phyloP scores from a whole-genome alignment of 2,113 vertebrate species.

The Cryptoleucopteryx plumbea region DNA sequence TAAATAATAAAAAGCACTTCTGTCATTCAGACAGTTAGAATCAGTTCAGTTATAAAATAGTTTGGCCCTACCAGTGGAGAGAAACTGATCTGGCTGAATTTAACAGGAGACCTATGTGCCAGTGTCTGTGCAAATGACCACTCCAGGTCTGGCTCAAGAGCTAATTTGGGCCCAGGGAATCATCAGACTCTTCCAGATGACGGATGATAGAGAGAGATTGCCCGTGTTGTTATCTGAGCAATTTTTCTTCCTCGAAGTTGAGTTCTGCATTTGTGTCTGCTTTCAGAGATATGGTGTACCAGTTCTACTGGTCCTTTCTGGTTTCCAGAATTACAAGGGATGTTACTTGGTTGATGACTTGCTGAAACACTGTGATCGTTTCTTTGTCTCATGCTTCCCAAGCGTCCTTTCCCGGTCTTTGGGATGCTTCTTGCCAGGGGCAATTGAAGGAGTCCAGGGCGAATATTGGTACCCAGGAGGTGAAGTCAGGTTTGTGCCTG shows the following conservation, averaged over 20 bases:
- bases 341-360: background rate
- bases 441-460: background rate
- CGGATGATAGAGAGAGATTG: background rate
- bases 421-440: background rate
- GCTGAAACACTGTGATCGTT: background rate
- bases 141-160: background rate
- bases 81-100: background rate
- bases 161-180: background rate
- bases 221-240: background rate
- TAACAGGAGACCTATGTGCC: background rate
- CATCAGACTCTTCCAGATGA: background rate
- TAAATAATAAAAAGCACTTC: background rate
- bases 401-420: background rate
- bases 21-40: background rate
- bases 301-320: slow-evolving; percentile 12
- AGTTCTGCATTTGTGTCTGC: background rate
- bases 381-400: background rate
- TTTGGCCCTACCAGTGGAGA: background rate
- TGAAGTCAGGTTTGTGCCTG: background rate
- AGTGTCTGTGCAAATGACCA: background rate
- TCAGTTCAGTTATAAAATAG: background rate
- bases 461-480: background rate
- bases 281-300: background rate
- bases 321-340: background rate
- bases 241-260: background rate